Conservation (phyloP, 2,113 vertebrate genomes). For the Oncorhynchus kisutch region DNA sequence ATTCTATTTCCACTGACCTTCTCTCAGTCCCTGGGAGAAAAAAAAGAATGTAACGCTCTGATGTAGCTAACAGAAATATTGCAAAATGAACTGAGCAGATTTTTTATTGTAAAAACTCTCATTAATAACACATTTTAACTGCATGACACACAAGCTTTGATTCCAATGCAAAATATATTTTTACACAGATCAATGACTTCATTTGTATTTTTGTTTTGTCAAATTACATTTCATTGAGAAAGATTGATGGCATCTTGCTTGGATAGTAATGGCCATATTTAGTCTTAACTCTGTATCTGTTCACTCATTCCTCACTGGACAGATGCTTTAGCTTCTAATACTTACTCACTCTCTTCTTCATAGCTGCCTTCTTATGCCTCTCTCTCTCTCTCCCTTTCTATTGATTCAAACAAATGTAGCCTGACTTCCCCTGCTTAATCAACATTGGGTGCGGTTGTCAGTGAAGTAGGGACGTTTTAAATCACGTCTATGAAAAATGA, state of each 20-base stretch:
- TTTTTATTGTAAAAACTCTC: constrained; percentile 1
- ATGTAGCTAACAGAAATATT: constrained; percentile 14
- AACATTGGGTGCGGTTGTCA: too few species aligned
- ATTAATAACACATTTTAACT: constrained; percentile 13
- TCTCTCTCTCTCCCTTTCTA: constrained; percentile 27
- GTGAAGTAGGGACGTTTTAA: neutral
- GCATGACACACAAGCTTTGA: constrained; percentile 11
- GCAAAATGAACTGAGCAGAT: constrained; percentile 31
- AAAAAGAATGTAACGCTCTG: neutral
- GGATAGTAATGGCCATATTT: constrained; percentile 58
- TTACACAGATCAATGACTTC: constrained; percentile 5
- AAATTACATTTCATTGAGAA: constrained; percentile 58
- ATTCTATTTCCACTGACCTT: too few species aligned
- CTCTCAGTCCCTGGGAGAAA: neutral
- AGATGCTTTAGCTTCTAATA: constrained; percentile 34
- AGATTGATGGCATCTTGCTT: constrained; percentile 45
- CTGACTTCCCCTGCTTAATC: constrained; percentile 53
- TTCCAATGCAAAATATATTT: constrained; percentile 42
- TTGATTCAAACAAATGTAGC: constrained; percentile 63
- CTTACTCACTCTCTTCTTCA: too few species aligned
- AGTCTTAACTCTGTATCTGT: constrained; percentile 58
- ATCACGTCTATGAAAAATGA: constrained; percentile 34
- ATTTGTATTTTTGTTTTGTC: constrained; percentile 45
- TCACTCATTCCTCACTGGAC: constrained; percentile 62
- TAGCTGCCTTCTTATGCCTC: constrained; percentile 1